These are phyloP conservation scores for Cheilosia vernalis DNA, from an alignment of 2,888 invertebrate genomes.

Conservation along the genomic window DNA sequence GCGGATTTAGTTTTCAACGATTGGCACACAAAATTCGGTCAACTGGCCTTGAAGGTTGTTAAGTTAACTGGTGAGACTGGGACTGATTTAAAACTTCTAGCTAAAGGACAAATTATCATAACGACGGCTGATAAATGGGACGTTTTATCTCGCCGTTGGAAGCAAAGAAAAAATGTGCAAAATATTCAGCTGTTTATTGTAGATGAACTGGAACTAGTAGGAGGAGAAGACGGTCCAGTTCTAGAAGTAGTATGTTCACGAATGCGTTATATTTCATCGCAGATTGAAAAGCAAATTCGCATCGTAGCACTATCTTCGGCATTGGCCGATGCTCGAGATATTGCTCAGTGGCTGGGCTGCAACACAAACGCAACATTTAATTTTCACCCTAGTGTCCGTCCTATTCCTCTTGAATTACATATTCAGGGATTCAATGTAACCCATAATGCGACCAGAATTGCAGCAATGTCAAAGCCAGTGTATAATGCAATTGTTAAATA, in stretches of 20 bases:
- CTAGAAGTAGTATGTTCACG: conserved; percentile 95
- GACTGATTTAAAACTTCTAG: conserved; percentile 96
- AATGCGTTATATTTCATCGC: conserved; percentile 98
- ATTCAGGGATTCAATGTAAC: conserved; percentile 99
- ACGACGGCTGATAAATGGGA: conserved; percentile 99
- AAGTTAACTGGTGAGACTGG: conserved; percentile 98
- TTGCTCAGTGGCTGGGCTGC: conserved; percentile 98
- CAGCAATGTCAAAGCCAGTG: conserved; percentile 99
- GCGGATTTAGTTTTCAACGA: conserved; percentile 95
- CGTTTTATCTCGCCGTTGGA: conserved; percentile 98
- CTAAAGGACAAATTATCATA: conserved; percentile 97
- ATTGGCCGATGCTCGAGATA: conserved; percentile 96
- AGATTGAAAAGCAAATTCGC: conserved; percentile 94
- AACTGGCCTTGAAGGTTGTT: conserved; percentile 92
- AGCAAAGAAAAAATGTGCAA: conserved; percentile 99
- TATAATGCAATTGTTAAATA: conserved; percentile 95
- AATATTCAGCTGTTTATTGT: conserved; percentile 98
- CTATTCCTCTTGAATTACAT: conserved; percentile 96
- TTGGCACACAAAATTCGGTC: conserved; percentile 95
- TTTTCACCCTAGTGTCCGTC: conserved; percentile 99
- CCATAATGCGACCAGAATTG: conserved; percentile 97
- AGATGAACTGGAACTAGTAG: conserved; percentile 96
- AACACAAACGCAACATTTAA: conserved; percentile 97
- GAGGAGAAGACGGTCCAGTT: conserved; percentile 96
- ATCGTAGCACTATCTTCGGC: conserved; percentile 97